These are phyloP conservation scores for Riparia riparia DNA, from an alignment of 2,113 vertebrate species.

Conservation along the genomic window DNA sequence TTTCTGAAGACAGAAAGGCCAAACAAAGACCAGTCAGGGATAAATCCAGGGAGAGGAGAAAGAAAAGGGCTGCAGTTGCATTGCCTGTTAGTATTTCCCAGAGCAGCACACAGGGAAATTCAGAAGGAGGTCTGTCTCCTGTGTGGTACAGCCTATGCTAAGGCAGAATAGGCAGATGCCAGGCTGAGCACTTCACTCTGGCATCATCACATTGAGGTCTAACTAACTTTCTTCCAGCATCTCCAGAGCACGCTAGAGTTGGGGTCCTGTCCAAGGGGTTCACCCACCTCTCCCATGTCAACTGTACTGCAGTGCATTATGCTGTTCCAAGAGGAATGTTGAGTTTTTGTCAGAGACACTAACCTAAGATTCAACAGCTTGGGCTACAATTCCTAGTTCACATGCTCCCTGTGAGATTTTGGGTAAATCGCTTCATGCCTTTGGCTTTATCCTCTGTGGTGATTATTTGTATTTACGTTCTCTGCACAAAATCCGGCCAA, in stretches of 20 bases:
- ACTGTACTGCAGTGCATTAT: background rate
- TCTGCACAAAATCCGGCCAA: background rate
- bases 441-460: background rate
- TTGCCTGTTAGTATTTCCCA: background rate
- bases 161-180: background rate
- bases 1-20: background rate
- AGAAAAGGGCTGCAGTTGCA: background rate
- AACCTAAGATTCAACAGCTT: background rate
- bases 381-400: background rate
- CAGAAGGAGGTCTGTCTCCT: background rate
- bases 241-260: rapidly evolving
- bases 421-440: background rate
- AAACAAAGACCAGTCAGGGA: background rate
- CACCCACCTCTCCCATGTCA: background rate
- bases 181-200: background rate
- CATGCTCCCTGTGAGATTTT: background rate
- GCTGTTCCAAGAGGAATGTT: background rate
- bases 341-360: background rate
- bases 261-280: background rate
- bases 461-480: background rate
- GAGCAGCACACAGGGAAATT: background rate
- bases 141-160: background rate
- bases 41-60: background rate
- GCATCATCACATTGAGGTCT: background rate
- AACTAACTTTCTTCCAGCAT: background rate